A percentile compares a stretch with the other conserved stretches of the same genome.
Evolutionary conservation across 1,140 invertebrate species (phyloP).

Genomic region (Zaprionus vittiger): DNA sequence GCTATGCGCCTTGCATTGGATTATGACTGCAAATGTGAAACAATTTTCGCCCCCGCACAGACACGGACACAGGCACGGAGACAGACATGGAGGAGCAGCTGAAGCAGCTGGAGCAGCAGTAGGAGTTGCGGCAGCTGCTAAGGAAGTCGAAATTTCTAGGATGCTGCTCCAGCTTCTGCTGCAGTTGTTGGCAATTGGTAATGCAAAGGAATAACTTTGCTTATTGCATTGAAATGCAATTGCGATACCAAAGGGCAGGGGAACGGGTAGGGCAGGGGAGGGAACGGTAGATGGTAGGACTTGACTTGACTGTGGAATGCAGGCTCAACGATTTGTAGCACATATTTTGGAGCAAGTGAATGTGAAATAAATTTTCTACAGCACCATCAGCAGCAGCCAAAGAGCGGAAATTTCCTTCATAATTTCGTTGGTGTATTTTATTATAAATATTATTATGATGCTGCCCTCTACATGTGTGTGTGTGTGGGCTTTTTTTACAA

Average conservation of each 20-base stretch:
- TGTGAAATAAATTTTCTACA: conserved; percentile 50
- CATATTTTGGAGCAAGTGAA: conserved; percentile 37
- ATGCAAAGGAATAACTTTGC: conserved; percentile 69
- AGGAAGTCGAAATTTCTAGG: conserved; percentile 54
- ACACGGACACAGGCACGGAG: not conserved
- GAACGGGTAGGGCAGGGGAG: not conserved
- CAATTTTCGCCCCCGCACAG: conserved; percentile 43
- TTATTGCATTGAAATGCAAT: conserved; percentile 81
- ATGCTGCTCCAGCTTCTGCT: conserved; percentile 8
- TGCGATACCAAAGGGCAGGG: conserved; percentile 43
- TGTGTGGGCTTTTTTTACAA: not conserved
- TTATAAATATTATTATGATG: conserved; percentile 61
- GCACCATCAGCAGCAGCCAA: conserved; percentile 26
- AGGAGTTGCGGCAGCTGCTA: conserved; percentile 20
- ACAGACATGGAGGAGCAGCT: not conserved
- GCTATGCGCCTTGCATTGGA: conserved; percentile 47
- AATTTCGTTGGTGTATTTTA: conserved; percentile 78
- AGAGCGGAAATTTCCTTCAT: conserved; percentile 67
- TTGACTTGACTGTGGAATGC: not conserved
- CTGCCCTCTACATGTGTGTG: not conserved
- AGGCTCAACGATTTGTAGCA: conserved; percentile 36
- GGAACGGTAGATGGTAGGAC: not conserved
- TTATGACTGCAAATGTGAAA: conserved; percentile 60
- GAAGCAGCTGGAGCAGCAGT: conserved; percentile 1
- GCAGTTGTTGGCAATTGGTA: conserved; percentile 34